phyloP scores from a whole-genome alignment of 2,797 vertebrate genomes.

The Diplodus puntazzo region DNA sequence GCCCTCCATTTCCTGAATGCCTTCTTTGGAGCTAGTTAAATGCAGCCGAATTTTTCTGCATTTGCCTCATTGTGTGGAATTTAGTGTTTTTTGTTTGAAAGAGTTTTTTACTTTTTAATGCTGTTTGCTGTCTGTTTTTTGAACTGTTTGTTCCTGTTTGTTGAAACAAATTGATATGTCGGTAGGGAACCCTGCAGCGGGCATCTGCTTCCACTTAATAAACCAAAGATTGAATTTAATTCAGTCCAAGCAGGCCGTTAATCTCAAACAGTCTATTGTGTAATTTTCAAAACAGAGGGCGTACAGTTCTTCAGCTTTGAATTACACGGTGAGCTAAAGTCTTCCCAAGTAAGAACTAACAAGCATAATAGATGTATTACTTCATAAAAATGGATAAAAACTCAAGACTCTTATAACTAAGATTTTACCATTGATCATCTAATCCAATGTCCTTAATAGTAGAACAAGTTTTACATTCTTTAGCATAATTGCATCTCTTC shows the following conservation, averaged over 20 bases:
- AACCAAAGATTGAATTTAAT: conserved; percentile 25
- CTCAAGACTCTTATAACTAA: background rate
- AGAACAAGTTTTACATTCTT: background rate
- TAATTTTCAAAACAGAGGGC: conserved; percentile 29
- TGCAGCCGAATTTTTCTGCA: conserved; percentile 42
- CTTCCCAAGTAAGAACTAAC: conserved; percentile 11
- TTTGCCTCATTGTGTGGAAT: conserved; percentile 34
- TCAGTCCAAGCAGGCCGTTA: conserved; percentile 20
- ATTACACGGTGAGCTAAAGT: conserved; percentile 8
- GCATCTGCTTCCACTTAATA: conserved; percentile 69
- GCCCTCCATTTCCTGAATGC: conserved; percentile 54
- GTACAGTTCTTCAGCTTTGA: conserved; percentile 8
- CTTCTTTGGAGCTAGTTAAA: conserved; percentile 41
- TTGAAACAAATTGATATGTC: background rate
- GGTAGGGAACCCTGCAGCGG: conserved; percentile 25
- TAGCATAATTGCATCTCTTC: background rate
- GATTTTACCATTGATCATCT: background rate
- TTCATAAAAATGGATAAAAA: conserved; percentile 15
- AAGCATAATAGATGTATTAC: conserved; percentile 17
- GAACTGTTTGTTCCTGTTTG: conserved; percentile 29
- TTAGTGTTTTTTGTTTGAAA: conserved; percentile 41
- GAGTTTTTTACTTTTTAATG: background rate
- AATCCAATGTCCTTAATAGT: background rate
- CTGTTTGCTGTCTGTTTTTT: too few relatives aligned
- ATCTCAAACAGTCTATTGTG: conserved; percentile 16